Base-by-base conservation (phyloP, 2,797 vertebrate genomes). In the Poeciliopsis paucimaculata region DNA sequence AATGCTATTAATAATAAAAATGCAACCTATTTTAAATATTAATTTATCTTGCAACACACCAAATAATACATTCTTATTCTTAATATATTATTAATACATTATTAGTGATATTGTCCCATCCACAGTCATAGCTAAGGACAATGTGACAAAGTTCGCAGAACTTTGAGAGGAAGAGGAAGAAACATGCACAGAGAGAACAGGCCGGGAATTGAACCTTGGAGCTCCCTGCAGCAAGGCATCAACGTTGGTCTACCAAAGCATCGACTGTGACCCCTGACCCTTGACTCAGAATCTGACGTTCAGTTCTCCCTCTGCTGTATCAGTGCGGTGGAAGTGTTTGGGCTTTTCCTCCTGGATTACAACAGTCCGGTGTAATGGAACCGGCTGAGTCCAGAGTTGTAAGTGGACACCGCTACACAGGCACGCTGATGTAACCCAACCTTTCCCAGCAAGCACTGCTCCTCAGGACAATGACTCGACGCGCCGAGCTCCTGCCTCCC, bases 321-420 rank as follows among this genome's bases (percentile, higher is more conserved):
- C 76, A 82, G 66, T 18, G 77, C 77, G 41, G 68, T 80, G 0
- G 39, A 81, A 72, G 76, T 36, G 77, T 68, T 76, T 41, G 55
- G 89, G 80, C 83, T 85, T 89, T 93, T 92, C 91, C 90, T 89
- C 81, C 75, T 85, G 78, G 82, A 87, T 84, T 85, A 91, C 82
- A 89, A 86, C 88, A 83, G 68, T 72, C 79, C 34, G 78, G 74
- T 89, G 93, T 94, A 94, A 94, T 83, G 73, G 80, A 91, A 93
- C 81, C 89, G 86, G 73, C 77, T 0, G 72, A 16, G 82, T 64
- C 78, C 87, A 80, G 70, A 53, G 81, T 47, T 79, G 93, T 86
- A 95, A 94, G 82, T 10, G 55, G 90, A 95, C 85, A 93, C 94
- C 46, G 5, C 55, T n/a, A 26, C 71, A 72, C 82, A 82, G 79